Evolutionary conservation across 53 echinoderm and acorn worm genomes (phyloP).

Genomic region (Paelopatides confundens): DNA sequence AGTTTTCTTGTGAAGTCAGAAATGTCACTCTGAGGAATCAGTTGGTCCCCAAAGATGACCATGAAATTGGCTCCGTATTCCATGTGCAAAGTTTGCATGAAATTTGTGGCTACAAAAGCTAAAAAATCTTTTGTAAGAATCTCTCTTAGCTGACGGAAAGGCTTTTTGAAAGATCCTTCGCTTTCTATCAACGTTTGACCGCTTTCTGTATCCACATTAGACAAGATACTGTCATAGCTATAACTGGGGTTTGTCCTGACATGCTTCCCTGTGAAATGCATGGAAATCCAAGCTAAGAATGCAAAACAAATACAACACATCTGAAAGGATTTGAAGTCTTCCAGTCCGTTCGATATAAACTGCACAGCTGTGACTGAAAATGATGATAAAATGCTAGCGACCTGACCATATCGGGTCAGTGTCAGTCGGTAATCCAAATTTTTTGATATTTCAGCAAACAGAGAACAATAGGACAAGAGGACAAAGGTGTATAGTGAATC

Average conservation of each 20-base stretch:
- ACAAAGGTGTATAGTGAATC: slow-evolving; percentile 92
- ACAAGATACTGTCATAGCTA: background rate
- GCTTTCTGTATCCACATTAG: background rate
- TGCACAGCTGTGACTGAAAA: slow-evolving; percentile 71
- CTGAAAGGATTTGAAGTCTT: slow-evolving; percentile 85
- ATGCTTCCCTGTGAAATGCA: slow-evolving; percentile 87
- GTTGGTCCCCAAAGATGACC: slow-evolving; percentile 79
- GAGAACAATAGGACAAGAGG: slow-evolving; percentile 79
- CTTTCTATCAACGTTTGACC: background rate
- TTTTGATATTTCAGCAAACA: slow-evolving; percentile 90
- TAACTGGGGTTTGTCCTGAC: slow-evolving; percentile 50
- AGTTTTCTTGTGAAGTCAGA: slow-evolving; percentile 69
- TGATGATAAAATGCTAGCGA: slow-evolving; percentile 80
- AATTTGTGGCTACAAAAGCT: slow-evolving; percentile 81
- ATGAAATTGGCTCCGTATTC: slow-evolving; percentile 84
- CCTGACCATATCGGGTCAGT: slow-evolving; percentile 77
- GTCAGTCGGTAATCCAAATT: slow-evolving; percentile 80
- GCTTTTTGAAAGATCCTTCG: background rate
- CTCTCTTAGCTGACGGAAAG: slow-evolving; percentile 74
- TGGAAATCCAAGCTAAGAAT: slow-evolving; percentile 83
- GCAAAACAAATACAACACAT: slow-evolving; percentile 81
- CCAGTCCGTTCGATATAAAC: slow-evolving; percentile 80
- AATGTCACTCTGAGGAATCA: slow-evolving; percentile 74
- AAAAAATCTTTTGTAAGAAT: slow-evolving; percentile 82
- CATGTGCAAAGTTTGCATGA: slow-evolving; percentile 82